A percentile compares a stretch with the other conserved stretches of the same genome.
Conservation (phyloP, 2,888 invertebrate genomes). For the Catocala fraxini region DNA sequence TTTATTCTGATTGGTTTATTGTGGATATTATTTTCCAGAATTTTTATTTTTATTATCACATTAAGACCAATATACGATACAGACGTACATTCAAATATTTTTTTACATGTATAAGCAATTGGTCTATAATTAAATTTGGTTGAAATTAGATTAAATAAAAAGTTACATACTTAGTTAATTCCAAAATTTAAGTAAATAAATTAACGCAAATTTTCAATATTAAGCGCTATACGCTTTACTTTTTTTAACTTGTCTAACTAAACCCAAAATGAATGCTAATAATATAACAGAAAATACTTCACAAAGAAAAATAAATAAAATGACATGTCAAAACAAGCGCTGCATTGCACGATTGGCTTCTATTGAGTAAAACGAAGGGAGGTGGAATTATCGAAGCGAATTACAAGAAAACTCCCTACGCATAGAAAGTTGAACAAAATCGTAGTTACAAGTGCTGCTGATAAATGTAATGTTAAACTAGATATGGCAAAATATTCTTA, state of each 20-base stretch:
- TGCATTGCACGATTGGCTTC: conserved; percentile 74
- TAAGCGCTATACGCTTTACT: neutral
- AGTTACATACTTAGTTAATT: too few relatives aligned
- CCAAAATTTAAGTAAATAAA: too few relatives aligned
- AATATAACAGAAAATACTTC: conserved; percentile 38
- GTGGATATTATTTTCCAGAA: too few relatives aligned
- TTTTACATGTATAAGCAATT: too few relatives aligned
- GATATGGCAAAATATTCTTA: conserved; percentile 46
- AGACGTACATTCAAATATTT: too few relatives aligned
- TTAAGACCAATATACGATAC: too few relatives aligned
- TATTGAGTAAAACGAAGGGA: conserved; percentile 66
- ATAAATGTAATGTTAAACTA: conserved; percentile 31
- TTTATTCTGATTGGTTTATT: conserved; percentile 13
- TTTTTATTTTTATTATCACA: too few relatives aligned
- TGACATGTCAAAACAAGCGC: conserved; percentile 70
- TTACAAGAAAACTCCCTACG: conserved; percentile 73
- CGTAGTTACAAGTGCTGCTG: conserved; percentile 56
- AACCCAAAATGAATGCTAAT: conserved; percentile 41
- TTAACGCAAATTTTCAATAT: too few relatives aligned
- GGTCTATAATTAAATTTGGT: too few relatives aligned
- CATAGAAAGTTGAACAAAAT: conserved; percentile 53
- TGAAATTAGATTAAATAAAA: too few relatives aligned
- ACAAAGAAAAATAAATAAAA: conserved; percentile 62
- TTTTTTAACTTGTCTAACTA: conserved; percentile 24
- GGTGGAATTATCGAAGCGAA: conserved; percentile 71